Evolutionary conservation across 2,888 invertebrate species (phyloP).

Genomic region (Tanytarsus gracilentus): DNA sequence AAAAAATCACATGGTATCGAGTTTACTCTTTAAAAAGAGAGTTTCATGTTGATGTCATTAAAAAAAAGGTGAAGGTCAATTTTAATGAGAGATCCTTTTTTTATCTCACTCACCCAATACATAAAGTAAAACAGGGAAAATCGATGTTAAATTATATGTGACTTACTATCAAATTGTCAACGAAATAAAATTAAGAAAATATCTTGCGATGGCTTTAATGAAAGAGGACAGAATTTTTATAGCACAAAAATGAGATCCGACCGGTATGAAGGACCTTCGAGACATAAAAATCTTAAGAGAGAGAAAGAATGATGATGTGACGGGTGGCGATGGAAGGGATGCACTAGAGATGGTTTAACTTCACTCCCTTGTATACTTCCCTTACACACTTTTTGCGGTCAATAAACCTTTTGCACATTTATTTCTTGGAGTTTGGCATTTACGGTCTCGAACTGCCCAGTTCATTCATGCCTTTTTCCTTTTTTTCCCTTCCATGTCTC

Average conservation of each 20-base stretch:
- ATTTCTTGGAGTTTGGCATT: constrained; percentile 11
- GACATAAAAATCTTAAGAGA: constrained; percentile 28
- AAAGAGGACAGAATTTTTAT: constrained; percentile 4
- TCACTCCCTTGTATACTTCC: background rate
- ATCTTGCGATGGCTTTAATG: too few relatives aligned
- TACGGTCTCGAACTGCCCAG: constrained; percentile 12
- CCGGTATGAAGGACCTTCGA: constrained; percentile 12
- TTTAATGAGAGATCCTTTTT: too few relatives aligned
- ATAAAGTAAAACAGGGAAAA: too few relatives aligned
- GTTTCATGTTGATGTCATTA: too few relatives aligned
- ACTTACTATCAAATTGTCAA: too few relatives aligned
- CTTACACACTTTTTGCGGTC: constrained; percentile 22
- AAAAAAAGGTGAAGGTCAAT: too few relatives aligned
- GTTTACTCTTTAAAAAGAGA: too few relatives aligned
- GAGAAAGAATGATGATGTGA: constrained; percentile 17
- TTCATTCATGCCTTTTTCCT: constrained; percentile 9
- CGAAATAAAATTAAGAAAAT: too few relatives aligned
- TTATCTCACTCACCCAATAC: too few relatives aligned
- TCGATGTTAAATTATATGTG: too few relatives aligned
- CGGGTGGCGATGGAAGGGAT: constrained; percentile 1
- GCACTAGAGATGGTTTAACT: constrained; percentile 13
- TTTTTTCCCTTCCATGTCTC: background rate
- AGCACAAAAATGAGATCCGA: background rate
- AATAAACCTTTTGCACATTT: constrained; percentile 26
- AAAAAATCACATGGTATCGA: too few relatives aligned